phyloP scores from a whole-genome alignment of 2,888 invertebrate genomes.

The Petrolisthes manimaculis region DNA sequence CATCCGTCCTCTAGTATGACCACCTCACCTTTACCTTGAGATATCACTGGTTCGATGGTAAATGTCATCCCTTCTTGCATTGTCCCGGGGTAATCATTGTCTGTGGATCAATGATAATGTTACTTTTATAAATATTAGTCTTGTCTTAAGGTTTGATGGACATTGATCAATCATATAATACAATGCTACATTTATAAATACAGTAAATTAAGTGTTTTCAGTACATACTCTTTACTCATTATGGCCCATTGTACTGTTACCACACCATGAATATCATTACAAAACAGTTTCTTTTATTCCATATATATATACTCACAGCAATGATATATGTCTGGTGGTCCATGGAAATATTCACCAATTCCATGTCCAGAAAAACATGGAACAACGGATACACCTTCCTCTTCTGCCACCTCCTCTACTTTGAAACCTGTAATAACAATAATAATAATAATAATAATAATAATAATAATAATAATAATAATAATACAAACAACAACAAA shows the following conservation, averaged over 20 bases:
- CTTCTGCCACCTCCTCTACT: conserved; percentile 77
- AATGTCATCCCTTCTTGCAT: conserved; percentile 94
- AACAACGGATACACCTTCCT: conserved; percentile 78
- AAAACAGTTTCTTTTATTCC: neutral
- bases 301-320: conserved; percentile 67
- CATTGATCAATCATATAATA: neutral
- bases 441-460: conserved; percentile 9
- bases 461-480: conserved; percentile 2
- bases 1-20: conserved; percentile 87
- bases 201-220: neutral
- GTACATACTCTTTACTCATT: too few species aligned
- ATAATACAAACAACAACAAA: conserved; percentile 1
- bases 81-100: conserved; percentile 66
- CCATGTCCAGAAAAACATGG: conserved; percentile 92
- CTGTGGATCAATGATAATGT: conserved; percentile 35
- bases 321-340: conserved; percentile 90
- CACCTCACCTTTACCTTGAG: conserved; percentile 74
- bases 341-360: conserved; percentile 92
- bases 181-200: neutral
- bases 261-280: too few species aligned
- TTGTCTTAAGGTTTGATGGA: neutral
- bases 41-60: conserved; percentile 91
- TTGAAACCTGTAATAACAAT: conserved; percentile 48
- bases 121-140: neutral
- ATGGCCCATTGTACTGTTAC: too few species aligned